A percentile compares a stretch with the other conserved stretches of the same genome.
phyloP scores from a whole-genome alignment of 2,113 vertebrate species.

The Vulpes vulpes region DNA sequence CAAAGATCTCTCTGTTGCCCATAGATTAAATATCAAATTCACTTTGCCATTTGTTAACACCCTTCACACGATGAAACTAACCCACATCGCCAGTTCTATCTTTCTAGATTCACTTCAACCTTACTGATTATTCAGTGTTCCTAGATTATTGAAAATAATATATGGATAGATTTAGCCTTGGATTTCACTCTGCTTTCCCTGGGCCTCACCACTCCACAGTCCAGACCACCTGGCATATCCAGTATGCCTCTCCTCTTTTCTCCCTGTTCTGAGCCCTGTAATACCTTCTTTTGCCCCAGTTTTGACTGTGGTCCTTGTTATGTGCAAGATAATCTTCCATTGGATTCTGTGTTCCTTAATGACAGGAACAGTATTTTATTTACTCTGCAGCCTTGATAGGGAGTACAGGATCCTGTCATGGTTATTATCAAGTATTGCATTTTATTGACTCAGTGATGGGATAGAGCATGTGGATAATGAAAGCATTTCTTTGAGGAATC shows the following conservation, averaged over 20 bases:
- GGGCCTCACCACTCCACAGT: accelerated
- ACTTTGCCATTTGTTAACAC: neutral
- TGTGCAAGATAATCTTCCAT: neutral
- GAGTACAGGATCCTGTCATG: neutral
- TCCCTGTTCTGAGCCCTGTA: neutral
- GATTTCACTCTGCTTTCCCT: neutral
- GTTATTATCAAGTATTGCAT: neutral
- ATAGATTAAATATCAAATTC: neutral
- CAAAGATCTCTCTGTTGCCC: neutral
- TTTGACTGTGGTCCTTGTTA: neutral
- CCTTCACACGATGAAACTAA: neutral
- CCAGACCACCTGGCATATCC: neutral
- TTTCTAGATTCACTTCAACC: neutral
- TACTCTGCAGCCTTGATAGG: neutral
- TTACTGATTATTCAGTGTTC: neutral
- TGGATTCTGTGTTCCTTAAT: neutral
- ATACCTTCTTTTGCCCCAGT: neutral
- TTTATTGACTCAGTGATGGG: neutral
- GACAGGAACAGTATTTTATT: neutral
- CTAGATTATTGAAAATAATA: neutral
- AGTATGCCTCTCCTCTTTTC: neutral
- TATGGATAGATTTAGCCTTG: neutral
- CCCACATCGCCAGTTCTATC: neutral
- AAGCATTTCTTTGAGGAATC: neutral
- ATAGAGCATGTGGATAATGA: neutral